Percentiles rank a stretch among this genome's conserved stretches.
phyloP scores from a whole-genome alignment of 92 coral and sea anemone species.

The Porites cylindrica region DNA sequence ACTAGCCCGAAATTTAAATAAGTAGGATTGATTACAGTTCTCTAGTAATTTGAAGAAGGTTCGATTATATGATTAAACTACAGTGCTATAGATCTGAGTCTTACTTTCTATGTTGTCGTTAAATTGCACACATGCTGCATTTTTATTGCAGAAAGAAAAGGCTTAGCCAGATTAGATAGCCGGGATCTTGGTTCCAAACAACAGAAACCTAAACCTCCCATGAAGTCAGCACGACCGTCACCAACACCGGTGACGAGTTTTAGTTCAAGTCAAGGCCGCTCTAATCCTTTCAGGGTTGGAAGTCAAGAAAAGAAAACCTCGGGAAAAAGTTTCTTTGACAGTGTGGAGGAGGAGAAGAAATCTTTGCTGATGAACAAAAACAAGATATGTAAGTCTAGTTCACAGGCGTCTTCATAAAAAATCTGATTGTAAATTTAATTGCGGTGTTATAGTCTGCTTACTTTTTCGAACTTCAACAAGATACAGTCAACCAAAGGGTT shows the following conservation, averaged over 20 bases:
- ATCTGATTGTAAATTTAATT: too few relatives aligned
- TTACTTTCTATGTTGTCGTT: too few relatives aligned
- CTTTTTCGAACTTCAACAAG: too few relatives aligned
- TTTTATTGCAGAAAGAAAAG: slow-evolving; percentile 36
- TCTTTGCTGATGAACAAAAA: slow-evolving; percentile 54
- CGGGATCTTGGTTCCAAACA: slow-evolving; percentile 1
- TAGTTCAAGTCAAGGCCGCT: slow-evolving; percentile 79
- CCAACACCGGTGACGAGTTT: slow-evolving; percentile 56
- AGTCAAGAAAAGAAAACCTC: slow-evolving; percentile 64
- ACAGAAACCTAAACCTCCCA: background rate
- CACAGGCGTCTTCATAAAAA: too few relatives aligned
- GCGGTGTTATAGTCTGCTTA: too few relatives aligned
- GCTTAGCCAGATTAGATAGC: slow-evolving; percentile 42
- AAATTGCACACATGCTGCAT: background rate
- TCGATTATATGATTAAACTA: too few relatives aligned
- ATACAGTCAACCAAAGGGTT: too few relatives aligned
- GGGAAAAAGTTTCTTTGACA: slow-evolving; percentile 92
- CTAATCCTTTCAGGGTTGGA: slow-evolving; percentile 91
- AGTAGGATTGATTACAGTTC: too few relatives aligned
- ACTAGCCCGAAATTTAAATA: too few relatives aligned
- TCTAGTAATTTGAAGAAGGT: too few relatives aligned
- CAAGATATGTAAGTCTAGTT: slow-evolving; percentile 70
- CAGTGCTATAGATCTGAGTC: too few relatives aligned
- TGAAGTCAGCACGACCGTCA: slow-evolving; percentile 61
- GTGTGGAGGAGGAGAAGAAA: slow-evolving; percentile 90